These are phyloP conservation scores for Stylophora pistillata DNA, from an alignment of 64 coral and sea anemone genomes.

Conservation along the genomic window DNA sequence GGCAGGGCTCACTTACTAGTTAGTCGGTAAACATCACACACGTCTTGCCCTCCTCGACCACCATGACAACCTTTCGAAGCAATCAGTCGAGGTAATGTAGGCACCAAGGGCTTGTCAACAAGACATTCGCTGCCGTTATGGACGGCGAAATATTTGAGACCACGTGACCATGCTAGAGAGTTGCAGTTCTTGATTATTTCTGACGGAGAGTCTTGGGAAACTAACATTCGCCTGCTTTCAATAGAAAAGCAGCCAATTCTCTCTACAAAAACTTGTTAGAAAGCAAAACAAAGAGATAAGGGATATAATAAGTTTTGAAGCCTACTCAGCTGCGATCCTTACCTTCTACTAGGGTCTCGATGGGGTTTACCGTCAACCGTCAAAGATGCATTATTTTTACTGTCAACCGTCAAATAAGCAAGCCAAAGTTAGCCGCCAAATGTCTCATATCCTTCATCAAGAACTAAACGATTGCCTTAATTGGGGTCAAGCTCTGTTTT, in stretches of 20 bases:
- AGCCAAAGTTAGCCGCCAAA: background rate
- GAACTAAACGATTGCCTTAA: too few relatives aligned
- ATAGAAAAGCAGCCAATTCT: background rate
- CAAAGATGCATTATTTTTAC: background rate
- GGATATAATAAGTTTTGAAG: too few relatives aligned
- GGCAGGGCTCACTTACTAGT: background rate
- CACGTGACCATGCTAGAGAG: background rate
- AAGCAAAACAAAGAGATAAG: background rate
- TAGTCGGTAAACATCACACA: slow-evolving; percentile 3
- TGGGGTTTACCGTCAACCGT: background rate
- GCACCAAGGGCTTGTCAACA: background rate
- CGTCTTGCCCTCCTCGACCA: slow-evolving; percentile 7
- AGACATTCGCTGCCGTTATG: background rate
- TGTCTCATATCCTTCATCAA: too few relatives aligned
- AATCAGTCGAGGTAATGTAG: background rate
- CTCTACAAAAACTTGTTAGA: background rate
- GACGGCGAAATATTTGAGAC: background rate
- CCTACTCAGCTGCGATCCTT: too few relatives aligned
- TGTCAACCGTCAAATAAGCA: background rate
- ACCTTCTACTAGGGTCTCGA: too few relatives aligned
- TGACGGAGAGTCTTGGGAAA: background rate
- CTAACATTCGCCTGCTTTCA: background rate
- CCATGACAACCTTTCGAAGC: background rate
- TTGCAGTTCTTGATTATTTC: background rate
- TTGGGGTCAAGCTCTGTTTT: too few relatives aligned